Percentiles rank a stretch among this genome's conserved stretches.
Conservation (phyloP, 1,140 invertebrate genomes). For the Drosophila trapezifrons region DNA sequence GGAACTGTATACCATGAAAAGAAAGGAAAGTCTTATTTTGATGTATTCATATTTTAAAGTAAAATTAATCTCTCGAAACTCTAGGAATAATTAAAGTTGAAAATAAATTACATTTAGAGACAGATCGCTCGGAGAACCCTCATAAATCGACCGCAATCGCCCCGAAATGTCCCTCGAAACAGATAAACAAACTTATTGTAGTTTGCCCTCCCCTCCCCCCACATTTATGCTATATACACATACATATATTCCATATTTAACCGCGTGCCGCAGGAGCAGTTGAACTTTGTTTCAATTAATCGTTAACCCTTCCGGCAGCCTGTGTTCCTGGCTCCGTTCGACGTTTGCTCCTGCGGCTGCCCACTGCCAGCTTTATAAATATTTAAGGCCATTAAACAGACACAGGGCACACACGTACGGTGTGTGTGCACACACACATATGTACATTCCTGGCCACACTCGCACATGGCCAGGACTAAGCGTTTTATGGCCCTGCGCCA, state of each 20-base stretch:
- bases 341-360: constrained; percentile 48
- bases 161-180: neutral
- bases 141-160: neutral
- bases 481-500: constrained; percentile 57
- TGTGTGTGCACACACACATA: neutral
- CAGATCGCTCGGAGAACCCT: neutral
- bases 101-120: neutral
- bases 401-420: constrained; percentile 30
- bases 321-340: constrained; percentile 28
- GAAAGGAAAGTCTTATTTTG: no score
- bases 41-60: no score
- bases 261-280: constrained; percentile 33
- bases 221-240: constrained; percentile 7
- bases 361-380: constrained; percentile 68
- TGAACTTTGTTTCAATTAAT: constrained; percentile 50
- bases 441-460: constrained; percentile 28
- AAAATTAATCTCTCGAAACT: neutral
- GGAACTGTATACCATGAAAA: neutral
- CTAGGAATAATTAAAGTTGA: neutral
- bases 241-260: constrained; percentile 31
- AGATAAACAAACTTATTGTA: constrained; percentile 25
- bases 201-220: neutral
- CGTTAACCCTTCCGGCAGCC: constrained; percentile 41
- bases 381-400: constrained; percentile 71
- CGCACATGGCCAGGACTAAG: constrained; percentile 48